A percentile compares a stretch with the other conserved stretches of the same genome.
Evolutionary conservation across 2,888 invertebrate genomes (phyloP).

Genomic region (Dorcus parallelipipedus): DNA sequence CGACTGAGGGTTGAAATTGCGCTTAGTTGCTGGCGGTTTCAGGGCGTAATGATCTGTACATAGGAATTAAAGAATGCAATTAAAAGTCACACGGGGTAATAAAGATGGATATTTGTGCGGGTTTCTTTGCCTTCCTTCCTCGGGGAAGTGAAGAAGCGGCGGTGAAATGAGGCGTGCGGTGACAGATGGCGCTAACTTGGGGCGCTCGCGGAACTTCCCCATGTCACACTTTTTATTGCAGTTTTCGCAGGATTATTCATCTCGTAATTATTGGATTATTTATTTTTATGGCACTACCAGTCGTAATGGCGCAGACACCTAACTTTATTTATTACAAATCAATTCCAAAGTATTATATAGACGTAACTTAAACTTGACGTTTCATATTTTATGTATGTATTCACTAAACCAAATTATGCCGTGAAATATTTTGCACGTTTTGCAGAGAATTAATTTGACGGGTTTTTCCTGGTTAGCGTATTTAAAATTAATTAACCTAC

Average conservation of each 20-base stretch:
- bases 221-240: slow-evolving; percentile 40
- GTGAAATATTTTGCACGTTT: too few species aligned
- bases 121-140: slow-evolving; percentile 32
- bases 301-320: too few species aligned
- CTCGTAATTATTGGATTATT: slow-evolving; percentile 27
- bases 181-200: slow-evolving; percentile 42
- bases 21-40: slow-evolving; percentile 15
- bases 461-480: too few species aligned
- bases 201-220: slow-evolving; percentile 37
- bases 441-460: too few species aligned
- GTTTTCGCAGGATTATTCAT: slow-evolving; percentile 36
- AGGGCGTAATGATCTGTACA: slow-evolving; percentile 37
- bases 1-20: slow-evolving; percentile 11
- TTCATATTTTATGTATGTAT: too few species aligned
- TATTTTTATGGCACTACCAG: slow-evolving; percentile 13
- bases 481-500: too few species aligned
- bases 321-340: too few species aligned
- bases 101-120: slow-evolving; percentile 42
- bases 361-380: too few species aligned
- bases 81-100: slow-evolving; percentile 42
- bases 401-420: too few species aligned
- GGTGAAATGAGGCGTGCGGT: slow-evolving; percentile 43
- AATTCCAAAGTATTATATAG: too few species aligned
- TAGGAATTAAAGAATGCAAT: slow-evolving; percentile 39
- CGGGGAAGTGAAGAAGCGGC: slow-evolving; percentile 36